Evolutionary conservation across 2,888 invertebrate genomes (phyloP), one percentile per base, ranked within the genome.

Genomic region (Scrobipalpa costella): DNA sequence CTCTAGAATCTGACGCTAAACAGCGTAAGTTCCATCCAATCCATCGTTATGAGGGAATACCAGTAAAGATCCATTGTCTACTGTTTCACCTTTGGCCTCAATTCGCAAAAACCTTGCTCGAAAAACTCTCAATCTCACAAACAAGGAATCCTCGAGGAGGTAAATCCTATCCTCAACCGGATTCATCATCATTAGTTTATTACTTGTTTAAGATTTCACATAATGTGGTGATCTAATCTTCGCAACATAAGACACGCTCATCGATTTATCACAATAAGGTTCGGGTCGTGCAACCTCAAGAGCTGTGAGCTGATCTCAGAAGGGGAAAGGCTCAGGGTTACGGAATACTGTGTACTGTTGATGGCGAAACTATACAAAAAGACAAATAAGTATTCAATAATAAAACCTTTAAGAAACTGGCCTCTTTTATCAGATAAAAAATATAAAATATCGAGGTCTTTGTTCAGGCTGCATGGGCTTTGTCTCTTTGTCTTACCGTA

Each of bases 321-420:
- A 17, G 50, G 50, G 21, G 50, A 50, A 50, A 50, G 50, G 50
- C 49, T 9, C 49, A 49, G 49, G 49, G 49, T 49, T 49, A 49
- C 49, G 9, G 49, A 15, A n/a, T n/a, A 47, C 13, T n/a, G 15
- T 2, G 47, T 49, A 49, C 40, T 40, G 13, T 40, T 13, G 13
- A 13, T 40, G 40, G 3, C 40, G 40, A 40, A 40, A 40, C 40
- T 13, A 11, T 3, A 40, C 11, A 13, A 40, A 40, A 13, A 40
- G 13, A 40, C 9, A 40, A 40, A 13, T 13, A 40, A 13, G 13
- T 40, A 11, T 40, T 40, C 13, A 13, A 13, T 13, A 3, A 1
- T 3, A 3, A 11, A 40, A 40, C 40, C 40, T 40, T 13, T 13
- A 13, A 27, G 2, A 27, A 27, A 27, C 13, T 40, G 40, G 13